Base-by-base conservation (phyloP, 2,797 vertebrate species). In the Carapus acus region DNA sequence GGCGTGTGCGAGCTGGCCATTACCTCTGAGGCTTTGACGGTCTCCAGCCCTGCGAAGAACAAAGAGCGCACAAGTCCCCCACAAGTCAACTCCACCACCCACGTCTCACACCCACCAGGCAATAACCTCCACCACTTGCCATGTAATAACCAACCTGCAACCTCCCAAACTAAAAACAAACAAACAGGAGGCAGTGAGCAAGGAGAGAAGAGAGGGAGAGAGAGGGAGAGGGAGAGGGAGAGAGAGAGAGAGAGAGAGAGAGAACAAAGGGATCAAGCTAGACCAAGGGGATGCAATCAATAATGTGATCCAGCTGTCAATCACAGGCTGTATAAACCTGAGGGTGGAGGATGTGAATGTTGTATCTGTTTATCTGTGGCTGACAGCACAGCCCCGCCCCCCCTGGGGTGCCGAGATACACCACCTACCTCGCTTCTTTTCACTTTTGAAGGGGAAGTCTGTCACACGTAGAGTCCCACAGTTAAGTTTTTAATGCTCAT, bases 91-190 rank as follows among this genome's bases (percentile, higher is more conserved):
- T 9, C 31, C n/a, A n/a, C 31, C 31, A 33, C 31, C 31, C 8
- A 29, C 27, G 6, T 11, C 27, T 6, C 27, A 6, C 64, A 68
- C 48, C 34, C 67, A 60, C 69, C 66, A 80, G 75, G 84, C 82
- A 88, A 87, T 86, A 88, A 87, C 82, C 70, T 69, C 47, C 62
- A 53, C 67, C 75, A 58, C 62, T 66, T 66, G 58, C 55, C 3
- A 60, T 77, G 84, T 82, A 87, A 88, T 88, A 87, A 86, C 76
- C 79, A 75, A 69, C 57, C 70, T 62, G 74, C 69, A 78, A 78
- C n/a, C n/a, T 74, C 78, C 64, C 74, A 79, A 85, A 78, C 61
- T 52, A 73, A 77, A n/a, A 72, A 51, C 73, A 85, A 83, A 79
- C 77, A 85, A 80, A 82, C 77, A 86, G 60, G 21, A 63, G 58